Evolutionary conservation across 2,113 vertebrate genomes (phyloP), one percentile per base, ranked within the genome.

Genomic region (Cheilinus undulatus): DNA sequence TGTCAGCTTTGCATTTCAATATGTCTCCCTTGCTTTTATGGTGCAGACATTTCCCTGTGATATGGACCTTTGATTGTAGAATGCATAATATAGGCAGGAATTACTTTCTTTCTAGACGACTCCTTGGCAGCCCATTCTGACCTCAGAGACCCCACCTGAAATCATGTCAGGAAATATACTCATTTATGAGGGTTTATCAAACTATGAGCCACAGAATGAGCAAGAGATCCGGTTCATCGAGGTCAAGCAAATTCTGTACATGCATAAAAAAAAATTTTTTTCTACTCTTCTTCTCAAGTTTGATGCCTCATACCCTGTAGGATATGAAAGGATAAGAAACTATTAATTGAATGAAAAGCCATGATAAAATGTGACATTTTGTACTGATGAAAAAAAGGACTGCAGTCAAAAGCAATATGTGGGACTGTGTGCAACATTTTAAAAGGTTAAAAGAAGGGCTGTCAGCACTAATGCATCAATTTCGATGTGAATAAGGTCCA

Each of bases 1-100:
- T 81, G 73, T 69, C 77, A 75, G 64, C 36, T 78, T 53, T 78
- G 77, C 51, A 86, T 77, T 68, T 80, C 51, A 77, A 64, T 60
- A 48, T 28, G 3, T 75, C 40, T 49, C n/a, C n/a, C 4, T 27
- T 45, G 57, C 32, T 50, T 53, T 66, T 17, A 57, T 14, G 13
- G 24, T 2, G 24, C 48, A 45, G 42, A 56, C 36, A 27, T 49
- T 50, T 66, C 54, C 40, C 20, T 19, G 20, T 58, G 26, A 58
- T 40, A 68, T 67, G 49, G 0, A 8, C 11, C 28, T 73, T 45
- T 57, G 57, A 20, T 68, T 7, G 24, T 27, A 36, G 42, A 46
- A 49, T 43, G 13, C 19, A 54, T 69, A 24, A 63, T 78, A 77
- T 57, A n/a, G 24, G 34, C 56, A 63, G 38, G 5, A 24, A 22